Base-by-base conservation (phyloP, 2,797 vertebrate genomes). In the Dallia pectoralis region DNA sequence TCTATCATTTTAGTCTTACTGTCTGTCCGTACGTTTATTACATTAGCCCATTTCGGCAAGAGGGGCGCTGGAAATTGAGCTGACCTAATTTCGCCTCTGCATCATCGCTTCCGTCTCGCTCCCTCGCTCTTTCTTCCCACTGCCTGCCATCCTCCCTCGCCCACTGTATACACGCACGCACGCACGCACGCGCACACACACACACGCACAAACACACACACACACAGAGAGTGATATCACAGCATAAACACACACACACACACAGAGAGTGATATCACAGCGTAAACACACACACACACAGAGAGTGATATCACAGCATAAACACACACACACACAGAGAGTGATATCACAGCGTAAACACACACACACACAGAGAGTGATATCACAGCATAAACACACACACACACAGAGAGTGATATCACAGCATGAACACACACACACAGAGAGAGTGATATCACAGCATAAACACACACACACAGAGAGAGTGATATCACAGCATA, bases 21-120 rank as follows among this genome's bases (percentile, higher is more conserved):
- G 71, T 84, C 73, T 73, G 72, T 70, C 40, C 7, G 6, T 62
- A n/a, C 36, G 14, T 16, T 61, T 70, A 33, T 27, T 51, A 70
- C 79, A 89, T 84, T 86, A 86, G 77, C 19, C 77, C 84, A 89
- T 89, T 86, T 89, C 4, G 51, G 44, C 82, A 86, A 86, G 80
- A 67, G 81, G 86, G 76, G 73, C 81, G 83, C 80, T 87, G 87
- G 90, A 88, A 90, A 90, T 82, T 86, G 84, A 89, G 87, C 87
- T 92, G 91, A 91, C 89, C 90, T 91, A 87, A 91, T 92, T 93
- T 91, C 87, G 73, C 69, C 65, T 15, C 78, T 78, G 78, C 84
- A 83, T 82, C 80, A 72, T 48, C 61, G 67, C 33, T 25, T n/a
- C 70, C 78, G 75, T 29, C 40, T 68, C 67, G 48, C 22, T 68